Conservation (phyloP, 2,797 vertebrate species). For the Myotis vivesi region DNA sequence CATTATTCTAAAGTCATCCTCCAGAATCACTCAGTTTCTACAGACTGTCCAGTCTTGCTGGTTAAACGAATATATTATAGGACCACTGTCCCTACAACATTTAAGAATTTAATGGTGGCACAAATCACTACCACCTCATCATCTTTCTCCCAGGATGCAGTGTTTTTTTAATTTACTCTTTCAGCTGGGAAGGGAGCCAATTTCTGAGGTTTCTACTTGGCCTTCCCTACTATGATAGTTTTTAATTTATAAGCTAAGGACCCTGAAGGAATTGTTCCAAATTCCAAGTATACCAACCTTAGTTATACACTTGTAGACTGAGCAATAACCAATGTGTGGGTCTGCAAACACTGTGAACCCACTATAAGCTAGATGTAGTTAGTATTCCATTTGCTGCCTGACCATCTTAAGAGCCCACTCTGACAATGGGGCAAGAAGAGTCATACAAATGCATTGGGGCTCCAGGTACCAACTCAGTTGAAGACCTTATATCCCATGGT, state of each 20-base stretch:
- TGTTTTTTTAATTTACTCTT: background rate
- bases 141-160: background rate
- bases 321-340: background rate
- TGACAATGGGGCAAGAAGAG: fast-evolving
- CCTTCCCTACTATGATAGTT: background rate
- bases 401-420: background rate
- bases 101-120: background rate
- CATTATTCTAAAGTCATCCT: background rate
- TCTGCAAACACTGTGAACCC: background rate
- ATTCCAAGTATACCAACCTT: background rate
- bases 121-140: background rate
- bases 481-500: background rate
- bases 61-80: background rate
- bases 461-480: background rate
- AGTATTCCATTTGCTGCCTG: background rate
- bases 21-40: background rate
- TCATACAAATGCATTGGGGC: background rate
- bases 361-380: background rate
- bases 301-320: background rate
- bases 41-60: background rate
- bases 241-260: background rate
- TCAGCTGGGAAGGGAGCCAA: background rate
- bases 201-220: background rate
- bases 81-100: background rate
- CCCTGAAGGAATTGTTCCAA: background rate